These are phyloP conservation scores for Oryzias woworae DNA, from an alignment of 2,113 vertebrate species.

Conservation along the genomic window DNA sequence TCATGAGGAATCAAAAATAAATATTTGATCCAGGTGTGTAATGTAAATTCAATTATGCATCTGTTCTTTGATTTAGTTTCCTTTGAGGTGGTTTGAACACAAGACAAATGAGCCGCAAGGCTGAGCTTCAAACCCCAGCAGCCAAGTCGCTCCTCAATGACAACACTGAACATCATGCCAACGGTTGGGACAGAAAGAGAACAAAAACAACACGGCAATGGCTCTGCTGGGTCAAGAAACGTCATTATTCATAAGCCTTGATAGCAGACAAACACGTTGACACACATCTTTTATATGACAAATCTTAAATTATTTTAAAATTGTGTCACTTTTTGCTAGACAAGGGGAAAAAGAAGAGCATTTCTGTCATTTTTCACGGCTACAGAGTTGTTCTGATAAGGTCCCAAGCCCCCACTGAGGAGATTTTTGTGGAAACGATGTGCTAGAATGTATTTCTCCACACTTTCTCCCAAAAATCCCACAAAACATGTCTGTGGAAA, in stretches of 20 bases:
- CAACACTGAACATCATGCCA: slow-evolving; percentile 14
- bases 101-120: slow-evolving; percentile 47
- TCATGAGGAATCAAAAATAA: slow-evolving; percentile 62
- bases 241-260: not conserved
- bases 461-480: slow-evolving; percentile 17
- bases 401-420: not conserved
- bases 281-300: not conserved
- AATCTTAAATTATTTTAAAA: not conserved
- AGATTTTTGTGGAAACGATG: slow-evolving; percentile 26
- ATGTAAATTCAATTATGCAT: slow-evolving; percentile 68
- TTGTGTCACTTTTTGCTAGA: not conserved
- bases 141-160: slow-evolving; percentile 21
- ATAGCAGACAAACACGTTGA: not conserved
- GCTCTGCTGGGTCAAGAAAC: not conserved
- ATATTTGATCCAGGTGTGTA: slow-evolving; percentile 64
- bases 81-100: slow-evolving; percentile 60
- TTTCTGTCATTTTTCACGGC: not conserved
- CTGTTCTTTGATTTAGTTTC: slow-evolving; percentile 63
- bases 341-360: not conserved
- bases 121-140: slow-evolving; percentile 42
- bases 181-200: not conserved
- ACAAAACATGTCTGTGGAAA: slow-evolving; percentile 61
- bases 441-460: slow-evolving; percentile 55
- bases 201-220: not conserved
- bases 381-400: slow-evolving; percentile 23